Evolutionary conservation across 53 echinoderm and acorn worm genomes (phyloP).

Genomic region (Holothuria leucospilota): DNA sequence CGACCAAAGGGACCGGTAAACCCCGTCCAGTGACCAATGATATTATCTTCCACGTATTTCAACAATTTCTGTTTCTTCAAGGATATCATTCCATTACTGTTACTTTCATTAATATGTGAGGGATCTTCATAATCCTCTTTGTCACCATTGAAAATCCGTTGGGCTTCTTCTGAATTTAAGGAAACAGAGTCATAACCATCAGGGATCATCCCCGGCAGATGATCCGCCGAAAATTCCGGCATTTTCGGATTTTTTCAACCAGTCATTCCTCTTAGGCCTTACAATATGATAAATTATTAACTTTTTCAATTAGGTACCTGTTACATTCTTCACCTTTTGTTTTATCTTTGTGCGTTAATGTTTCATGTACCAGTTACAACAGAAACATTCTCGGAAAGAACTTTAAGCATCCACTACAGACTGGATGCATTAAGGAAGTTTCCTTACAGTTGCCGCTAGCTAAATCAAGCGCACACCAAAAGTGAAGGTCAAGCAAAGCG

Average conservation of each 20-base stretch:
- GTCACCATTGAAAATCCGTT: conserved; percentile 18
- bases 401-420: too few relatives aligned
- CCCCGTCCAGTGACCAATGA: conserved; percentile 68
- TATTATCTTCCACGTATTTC: conserved; percentile 76
- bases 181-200: neutral
- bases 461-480: too few relatives aligned
- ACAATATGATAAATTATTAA: too few relatives aligned
- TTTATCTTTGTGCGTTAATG: too few relatives aligned
- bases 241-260: neutral
- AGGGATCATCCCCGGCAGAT: conserved; percentile 1
- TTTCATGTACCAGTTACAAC: too few relatives aligned
- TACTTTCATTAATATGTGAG: conserved; percentile 11
- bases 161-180: conserved; percentile 1
- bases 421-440: too few relatives aligned
- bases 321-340: too few relatives aligned
- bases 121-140: conserved; percentile 34
- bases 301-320: too few relatives aligned
- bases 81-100: conserved; percentile 46
- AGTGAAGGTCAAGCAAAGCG: too few relatives aligned
- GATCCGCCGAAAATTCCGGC: conserved; percentile 42
- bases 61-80: conserved; percentile 49
- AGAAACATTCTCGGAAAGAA: too few relatives aligned
- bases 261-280: too few relatives aligned
- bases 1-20: conserved; percentile 79
- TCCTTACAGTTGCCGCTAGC: too few relatives aligned